Evolutionary conservation across 2,113 vertebrate genomes (phyloP).

Genomic region (Pseudorectes ferrugineus): DNA sequence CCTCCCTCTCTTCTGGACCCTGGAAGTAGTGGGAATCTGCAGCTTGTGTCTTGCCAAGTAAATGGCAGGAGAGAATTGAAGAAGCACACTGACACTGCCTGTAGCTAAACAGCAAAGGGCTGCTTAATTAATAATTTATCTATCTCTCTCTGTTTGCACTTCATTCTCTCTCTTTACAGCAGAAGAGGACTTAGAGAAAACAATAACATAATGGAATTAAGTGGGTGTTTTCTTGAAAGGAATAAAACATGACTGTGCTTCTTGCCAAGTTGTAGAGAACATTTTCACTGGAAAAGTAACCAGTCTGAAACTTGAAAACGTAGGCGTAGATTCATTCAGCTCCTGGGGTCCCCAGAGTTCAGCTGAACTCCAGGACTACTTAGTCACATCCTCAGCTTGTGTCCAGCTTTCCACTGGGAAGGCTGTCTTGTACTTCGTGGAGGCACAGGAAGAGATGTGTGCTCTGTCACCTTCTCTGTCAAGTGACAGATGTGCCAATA

Average conservation of each 20-base stretch:
- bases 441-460: background rate
- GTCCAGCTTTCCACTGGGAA: background rate
- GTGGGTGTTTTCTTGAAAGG: background rate
- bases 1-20: background rate
- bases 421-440: too few relatives aligned
- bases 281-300: background rate
- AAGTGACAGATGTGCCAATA: background rate
- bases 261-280: background rate
- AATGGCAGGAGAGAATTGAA: background rate
- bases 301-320: background rate
- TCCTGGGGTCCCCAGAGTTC: background rate
- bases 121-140: slow-evolving; percentile 5
- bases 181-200: background rate
- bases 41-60: background rate
- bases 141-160: background rate
- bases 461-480: background rate
- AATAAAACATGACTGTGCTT: background rate
- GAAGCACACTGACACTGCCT: background rate
- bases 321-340: background rate
- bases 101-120: background rate
- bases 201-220: background rate
- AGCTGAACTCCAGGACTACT: background rate
- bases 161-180: background rate
- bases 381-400: background rate
- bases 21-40: background rate